phyloP scores from a whole-genome alignment of 2,797 vertebrate genomes.

The Poliocrania exsul region DNA sequence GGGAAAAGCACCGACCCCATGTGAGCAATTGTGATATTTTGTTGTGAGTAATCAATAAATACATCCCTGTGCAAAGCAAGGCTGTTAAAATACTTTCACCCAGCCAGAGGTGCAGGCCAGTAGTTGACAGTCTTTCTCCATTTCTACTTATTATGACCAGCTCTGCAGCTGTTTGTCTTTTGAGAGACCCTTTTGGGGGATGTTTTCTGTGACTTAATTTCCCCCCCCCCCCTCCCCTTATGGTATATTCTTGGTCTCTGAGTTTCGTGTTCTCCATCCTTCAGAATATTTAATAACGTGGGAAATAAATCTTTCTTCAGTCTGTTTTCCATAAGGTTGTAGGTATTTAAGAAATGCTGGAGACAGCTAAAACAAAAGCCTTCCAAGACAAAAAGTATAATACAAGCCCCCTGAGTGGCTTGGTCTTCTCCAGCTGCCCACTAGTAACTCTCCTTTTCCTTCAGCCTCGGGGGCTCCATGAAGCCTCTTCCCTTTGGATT shows the following conservation, averaged over 20 bases:
- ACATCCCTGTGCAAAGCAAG: not conserved
- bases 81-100: not conserved
- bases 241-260: not conserved
- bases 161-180: not conserved
- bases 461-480: not conserved
- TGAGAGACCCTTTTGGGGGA: not conserved
- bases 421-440: not conserved
- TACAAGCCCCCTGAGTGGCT: not conserved
- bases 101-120: not conserved
- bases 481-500: not conserved
- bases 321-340: not conserved
- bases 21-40: not conserved
- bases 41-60: not conserved
- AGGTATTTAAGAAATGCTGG: not conserved
- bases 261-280: not conserved
- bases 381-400: not conserved
- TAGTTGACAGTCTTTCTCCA: not conserved
- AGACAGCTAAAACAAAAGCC: not conserved
- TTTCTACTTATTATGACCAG: not conserved
- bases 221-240: fast-evolving
- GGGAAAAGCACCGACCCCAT: not conserved
- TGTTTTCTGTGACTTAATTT: not conserved
- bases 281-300: not conserved
- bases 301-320: not conserved
- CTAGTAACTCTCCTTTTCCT: not conserved